Conservation (phyloP, 2,797 vertebrate genomes). For the Danio albolineatus region DNA sequence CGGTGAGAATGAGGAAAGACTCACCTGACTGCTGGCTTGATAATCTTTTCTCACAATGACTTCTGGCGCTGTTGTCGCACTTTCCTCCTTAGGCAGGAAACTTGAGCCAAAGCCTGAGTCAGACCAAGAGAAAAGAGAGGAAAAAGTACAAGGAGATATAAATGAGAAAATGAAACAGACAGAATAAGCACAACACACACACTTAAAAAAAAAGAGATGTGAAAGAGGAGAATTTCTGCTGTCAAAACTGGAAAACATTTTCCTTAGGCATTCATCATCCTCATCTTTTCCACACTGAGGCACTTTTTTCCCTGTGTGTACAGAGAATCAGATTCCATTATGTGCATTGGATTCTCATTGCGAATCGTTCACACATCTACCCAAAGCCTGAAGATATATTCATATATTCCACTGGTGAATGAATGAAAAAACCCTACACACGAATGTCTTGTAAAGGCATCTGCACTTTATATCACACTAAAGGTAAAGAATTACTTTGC, state of each 20-base stretch:
- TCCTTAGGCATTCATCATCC: conserved; percentile 58
- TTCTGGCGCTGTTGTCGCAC: conserved; percentile 82
- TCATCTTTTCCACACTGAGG: conserved; percentile 59
- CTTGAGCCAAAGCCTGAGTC: conserved; percentile 92
- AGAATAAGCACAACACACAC: conserved; percentile 44
- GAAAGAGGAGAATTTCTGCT: conserved; percentile 66
- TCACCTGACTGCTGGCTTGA: conserved; percentile 85
- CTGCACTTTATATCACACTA: background rate
- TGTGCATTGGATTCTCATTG: conserved; percentile 26
- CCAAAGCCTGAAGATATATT: conserved; percentile 6
- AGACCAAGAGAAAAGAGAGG: conserved; percentile 54
- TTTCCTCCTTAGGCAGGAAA: conserved; percentile 96
- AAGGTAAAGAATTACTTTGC: background rate
- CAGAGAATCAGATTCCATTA: conserved; percentile 44
- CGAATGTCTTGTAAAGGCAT: background rate
- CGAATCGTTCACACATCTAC: conserved; percentile 26
- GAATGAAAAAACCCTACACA: background rate
- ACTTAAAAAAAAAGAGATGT: conserved; percentile 59
- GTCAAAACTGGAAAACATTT: conserved; percentile 66
- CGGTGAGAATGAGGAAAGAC: conserved; percentile 8
- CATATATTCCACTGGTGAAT: conserved; percentile 7
- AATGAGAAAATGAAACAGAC: conserved; percentile 32
- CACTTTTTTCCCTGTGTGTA: conserved; percentile 49
- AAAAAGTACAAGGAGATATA: conserved; percentile 10
- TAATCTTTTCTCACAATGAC: conserved; percentile 84